Evolutionary conservation across 2,888 invertebrate species (phyloP), one percentile per base, ranked within the genome.

Genomic region (Toxonevra muliebris): DNA sequence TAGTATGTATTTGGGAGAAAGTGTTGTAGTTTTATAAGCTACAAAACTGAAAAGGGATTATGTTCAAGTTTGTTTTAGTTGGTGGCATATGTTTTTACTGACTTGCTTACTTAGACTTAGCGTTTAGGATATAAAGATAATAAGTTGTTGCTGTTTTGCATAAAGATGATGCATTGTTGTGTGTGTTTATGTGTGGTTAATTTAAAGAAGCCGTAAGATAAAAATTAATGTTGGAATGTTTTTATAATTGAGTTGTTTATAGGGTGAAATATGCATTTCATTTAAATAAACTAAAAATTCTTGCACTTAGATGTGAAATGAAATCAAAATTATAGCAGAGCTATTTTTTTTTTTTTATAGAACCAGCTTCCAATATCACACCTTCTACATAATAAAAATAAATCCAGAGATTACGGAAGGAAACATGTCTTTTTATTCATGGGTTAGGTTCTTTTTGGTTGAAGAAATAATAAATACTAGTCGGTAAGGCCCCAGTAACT

Each of bases 211-310:
- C 43, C 30, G 19, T 59, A 55, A 50, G 43, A n/a, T n/a, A n/a
- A n/a, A n/a, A n/a, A n/a, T n/a, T n/a, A n/a, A n/a, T n/a, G n/a
- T 60, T 43, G 64, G 74, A 76, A 76, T 77, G 74, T 76, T 74
- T 75, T 76, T 75, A 74, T 76, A 77, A 80, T 80, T 79, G 79
- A 80, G 78, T 80, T 79, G 77, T 80, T 80, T 80, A 80, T 80
- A 78, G 73, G 66, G 66, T 20, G 77, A 76, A 73, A 74, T 75
- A n/a, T n/a, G n/a, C n/a, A n/a, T n/a, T n/a, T n/a, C 45, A 45
- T 45, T 45, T 45, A 12, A 13, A 13, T 11, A 12, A 13, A 12
- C 12, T 13, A 45, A 45, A 13, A 45, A 45, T 13, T 45, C 45
- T 13, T 45, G 1, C 54, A 54, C 20, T 54, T 15, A n/a, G n/a